Evolutionary conservation across 2,888 invertebrate genomes (phyloP), one percentile per base, ranked within the genome.

Genomic region (Drepanosiphum platanoidis): DNA sequence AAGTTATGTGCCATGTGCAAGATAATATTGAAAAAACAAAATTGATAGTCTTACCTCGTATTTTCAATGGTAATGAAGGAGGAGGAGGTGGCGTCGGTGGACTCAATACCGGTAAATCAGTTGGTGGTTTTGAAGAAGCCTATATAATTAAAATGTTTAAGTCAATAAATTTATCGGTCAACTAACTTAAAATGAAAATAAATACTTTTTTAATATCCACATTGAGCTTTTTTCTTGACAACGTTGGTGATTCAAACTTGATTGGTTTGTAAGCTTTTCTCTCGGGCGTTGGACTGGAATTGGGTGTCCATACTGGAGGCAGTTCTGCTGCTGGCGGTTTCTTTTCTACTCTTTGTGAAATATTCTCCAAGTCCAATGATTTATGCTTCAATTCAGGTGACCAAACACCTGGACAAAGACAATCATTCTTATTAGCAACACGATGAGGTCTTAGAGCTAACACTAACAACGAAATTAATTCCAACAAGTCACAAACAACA

Each of bases 211-310:
- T 32, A 75, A 8, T 88, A 42, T 83, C 89, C 66, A 88, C 87
- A 88, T 91, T 90, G 88, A 87, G 87, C 58, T 92, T 90, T 88
- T 91, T 92, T 75, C 93, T 91, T 83, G 91, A 90, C 87, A 93
- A 90, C 82, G 92, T 91, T 75, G 94, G 94, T 82, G 94, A 94
- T 88, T 94, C 93, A 88, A 94, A 94, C 88, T 91, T 93, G 75
- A 96, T 94, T 8, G 96, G 95, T 87, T 94, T 92, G 91, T 95
- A 96, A 89, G 93, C 92, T 90, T 95, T 96, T 88, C 94, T 92
- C 88, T 94, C 93, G 42, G 92, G 79, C 15, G 42, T 84, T 11
- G 87, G 87, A 68, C 87, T 87, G 36, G 87, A 84, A 30, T 80
- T 84, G 46, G 96, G 96, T 42, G 94, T 93, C 96, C 96, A 96